Base-by-base conservation (phyloP, 2,113 vertebrate genomes). In the Clinocottus analis region DNA sequence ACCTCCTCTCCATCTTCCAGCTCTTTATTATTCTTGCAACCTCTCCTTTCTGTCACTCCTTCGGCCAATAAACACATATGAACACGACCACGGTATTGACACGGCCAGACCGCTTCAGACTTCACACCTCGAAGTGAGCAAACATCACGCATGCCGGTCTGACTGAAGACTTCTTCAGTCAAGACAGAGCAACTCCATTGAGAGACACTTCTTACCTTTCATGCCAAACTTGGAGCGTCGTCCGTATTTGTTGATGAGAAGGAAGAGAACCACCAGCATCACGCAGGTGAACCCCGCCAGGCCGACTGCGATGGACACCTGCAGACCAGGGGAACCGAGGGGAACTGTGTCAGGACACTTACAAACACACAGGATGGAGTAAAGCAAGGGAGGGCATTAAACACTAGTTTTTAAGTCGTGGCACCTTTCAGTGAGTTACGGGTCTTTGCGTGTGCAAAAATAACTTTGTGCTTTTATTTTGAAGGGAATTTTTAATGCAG, bases 221-320 rank as follows among this genome's bases (percentile, higher is more conserved):
- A 99, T 97, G 66, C 96, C 97, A 85, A 99, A 99, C 91, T 98
- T 99, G 78, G 98, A 99, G 45, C 95, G 94, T 2, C 95, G 95
- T 72, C 97, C 96, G 19, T 98, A 99, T 86, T 99, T 99, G 95
- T 98, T 98, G 95, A 99, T 96, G 93, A 99, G 95, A 65, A 99
- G 95, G 66, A 98, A 98, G 69, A 99, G 96, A 72, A 98, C 90
- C 67, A 97, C 94, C 81, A 99, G 88, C 77, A 98, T 94, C 67
- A 99, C 95, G 37, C 97, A 97, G 72, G 96, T 97, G 58, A 98
- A 97, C 21, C 96, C 97, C 29, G 97, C 97, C 41, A 99, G 94
- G 37, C 97, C 97, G 0, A 99, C 97, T 0, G 97, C 98, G 67
- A 99, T 96, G 75, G 97, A 97, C 19, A 99, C 96, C 98, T 99